Evolutionary conservation across 2,888 invertebrate genomes (phyloP), one percentile per base, ranked within the genome.

Genomic region (Thera obeliscata): DNA sequence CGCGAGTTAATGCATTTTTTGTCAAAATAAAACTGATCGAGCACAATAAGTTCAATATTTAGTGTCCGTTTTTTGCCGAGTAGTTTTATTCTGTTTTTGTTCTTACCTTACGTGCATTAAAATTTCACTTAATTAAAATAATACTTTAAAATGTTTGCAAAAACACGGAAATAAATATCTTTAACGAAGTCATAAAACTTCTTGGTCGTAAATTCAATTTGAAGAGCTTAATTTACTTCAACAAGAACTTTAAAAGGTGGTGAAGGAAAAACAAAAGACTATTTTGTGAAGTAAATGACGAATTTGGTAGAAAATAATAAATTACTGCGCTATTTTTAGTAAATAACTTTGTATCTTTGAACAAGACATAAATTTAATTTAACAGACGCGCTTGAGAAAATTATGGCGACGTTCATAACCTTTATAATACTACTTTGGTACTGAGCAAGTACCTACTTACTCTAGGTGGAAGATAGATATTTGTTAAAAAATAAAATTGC

Each of bases 111-210:
- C 38, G 38, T 38, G 38, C 38, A 6, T 38, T 38, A 38, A 38
- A 38, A 38, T 5, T 6, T 6, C 1, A 38, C 38, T 3, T 38
- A 38, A 38, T 38, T 38, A 38, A 3, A 3, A 38, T 5, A 6
- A 33, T 49, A 12, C 12, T 49, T 49, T 49, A 58, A 65, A 56
- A 59, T 56, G 22, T 64, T 56, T 54, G 57, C 58, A 46, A 64
- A 69, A 57, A 66, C 35, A 35, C 58, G 46, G 55, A 73, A 70
- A 73, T 73, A 75, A 74, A 75, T 71, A 67, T 61, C 52, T 48
- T 70, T 75, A 75, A 75, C 75, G 72, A 75, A 75, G 72, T 73
- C 74, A 73, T 75, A 73, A 74, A 75, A 12, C 60, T 43, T 63
- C 33, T 49, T 41, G 11, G n/a, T 33, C 59, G 59, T 67, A 67